Percentiles rank a stretch among this genome's conserved stretches.
phyloP scores from a whole-genome alignment of 2,113 vertebrate species.

The Sinocyclocheilus rhinocerous region DNA sequence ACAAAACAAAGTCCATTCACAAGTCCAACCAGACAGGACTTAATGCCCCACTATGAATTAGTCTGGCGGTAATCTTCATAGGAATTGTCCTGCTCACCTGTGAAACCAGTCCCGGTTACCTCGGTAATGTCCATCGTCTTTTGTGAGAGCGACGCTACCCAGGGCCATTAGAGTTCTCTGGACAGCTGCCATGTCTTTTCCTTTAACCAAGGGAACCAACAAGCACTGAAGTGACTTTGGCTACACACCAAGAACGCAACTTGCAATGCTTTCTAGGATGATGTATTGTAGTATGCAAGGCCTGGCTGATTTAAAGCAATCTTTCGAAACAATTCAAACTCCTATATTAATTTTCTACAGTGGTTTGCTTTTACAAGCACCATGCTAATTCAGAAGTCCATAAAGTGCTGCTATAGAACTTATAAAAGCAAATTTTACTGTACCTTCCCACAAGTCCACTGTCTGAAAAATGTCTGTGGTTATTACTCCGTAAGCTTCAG shows the following conservation, averaged over 20 bases:
- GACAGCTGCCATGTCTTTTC: constrained; percentile 94
- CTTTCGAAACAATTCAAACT: not conserved
- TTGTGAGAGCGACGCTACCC: constrained; percentile 89
- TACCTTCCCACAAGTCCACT: constrained; percentile 97
- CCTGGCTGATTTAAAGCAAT: not conserved
- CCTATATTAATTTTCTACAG: not conserved
- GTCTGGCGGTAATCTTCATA: not conserved
- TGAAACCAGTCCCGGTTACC: constrained; percentile 96
- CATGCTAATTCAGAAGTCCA: not conserved
- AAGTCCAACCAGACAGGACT: not conserved
- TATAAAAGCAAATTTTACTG: not conserved
- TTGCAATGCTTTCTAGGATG: not conserved
- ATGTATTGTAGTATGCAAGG: not conserved
- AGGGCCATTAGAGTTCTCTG: constrained; percentile 95
- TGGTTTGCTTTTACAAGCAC: not conserved
- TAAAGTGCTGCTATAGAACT: not conserved
- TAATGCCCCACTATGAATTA: not conserved
- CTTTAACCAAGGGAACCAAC: constrained; percentile 66
- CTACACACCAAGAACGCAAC: not conserved
- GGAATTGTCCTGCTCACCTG: constrained; percentile 74
- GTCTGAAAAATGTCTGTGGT: constrained; percentile 95
- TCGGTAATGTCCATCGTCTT: constrained; percentile 84
- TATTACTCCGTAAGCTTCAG: constrained; percentile 88
- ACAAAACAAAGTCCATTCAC: not conserved
- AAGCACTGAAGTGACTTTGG: constrained; percentile 5